Percentiles rank a stretch among this genome's conserved stretches.
Evolutionary conservation across 2,888 invertebrate species (phyloP).

Genomic region (Argyresthia albistria): DNA sequence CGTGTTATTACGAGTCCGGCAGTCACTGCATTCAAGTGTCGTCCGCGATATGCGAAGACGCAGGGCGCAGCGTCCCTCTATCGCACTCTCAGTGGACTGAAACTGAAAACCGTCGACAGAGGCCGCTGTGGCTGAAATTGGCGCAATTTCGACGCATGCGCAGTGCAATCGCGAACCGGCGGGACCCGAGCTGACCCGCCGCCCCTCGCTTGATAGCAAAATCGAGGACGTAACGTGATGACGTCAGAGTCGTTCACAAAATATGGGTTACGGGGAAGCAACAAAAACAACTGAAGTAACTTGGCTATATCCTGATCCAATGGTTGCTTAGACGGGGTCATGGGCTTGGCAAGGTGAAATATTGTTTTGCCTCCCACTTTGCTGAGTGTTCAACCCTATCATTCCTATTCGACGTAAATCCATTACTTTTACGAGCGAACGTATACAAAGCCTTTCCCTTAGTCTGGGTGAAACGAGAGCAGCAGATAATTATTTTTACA

Average conservation of each 20-base stretch:
- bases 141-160: slow-evolving; percentile 69
- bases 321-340: not conserved
- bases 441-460: slow-evolving; percentile 12
- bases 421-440: slow-evolving; percentile 28
- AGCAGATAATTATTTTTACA: slow-evolving; percentile 39
- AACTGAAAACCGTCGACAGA: slow-evolving; percentile 57
- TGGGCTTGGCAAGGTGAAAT: not conserved
- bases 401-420: slow-evolving; percentile 13
- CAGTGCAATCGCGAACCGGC: slow-evolving; percentile 47
- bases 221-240: slow-evolving; percentile 63
- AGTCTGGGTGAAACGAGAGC: slow-evolving; percentile 27
- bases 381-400: slow-evolving; percentile 4
- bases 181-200: slow-evolving; percentile 55
- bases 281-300: slow-evolving; percentile 34
- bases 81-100: slow-evolving; percentile 45
- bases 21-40: not conserved
- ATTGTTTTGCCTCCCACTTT: slow-evolving; percentile 8
- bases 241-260: slow-evolving; percentile 58
- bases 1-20: not conserved
- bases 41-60: slow-evolving; percentile 1
- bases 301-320: not conserved
- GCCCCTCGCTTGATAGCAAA: slow-evolving; percentile 62
- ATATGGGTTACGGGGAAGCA: slow-evolving; percentile 27
- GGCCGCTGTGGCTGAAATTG: slow-evolving; percentile 64
- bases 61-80: slow-evolving; percentile 56